Evolutionary conservation across 1,140 invertebrate species (phyloP), one percentile per base, ranked within the genome.

Genomic region (Drosophila oshimai): DNA sequence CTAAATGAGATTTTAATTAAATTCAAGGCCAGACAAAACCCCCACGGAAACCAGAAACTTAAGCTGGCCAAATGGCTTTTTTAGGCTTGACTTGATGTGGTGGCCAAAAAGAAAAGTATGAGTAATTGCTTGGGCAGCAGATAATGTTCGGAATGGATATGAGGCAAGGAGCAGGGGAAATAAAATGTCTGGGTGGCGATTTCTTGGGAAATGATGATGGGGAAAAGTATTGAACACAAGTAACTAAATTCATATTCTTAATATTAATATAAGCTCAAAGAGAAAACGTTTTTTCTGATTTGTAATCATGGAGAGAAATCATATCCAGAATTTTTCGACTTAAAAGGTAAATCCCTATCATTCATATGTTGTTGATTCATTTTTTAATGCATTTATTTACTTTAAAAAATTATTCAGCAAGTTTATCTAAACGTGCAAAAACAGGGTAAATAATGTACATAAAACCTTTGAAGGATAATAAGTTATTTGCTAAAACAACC

Each of bases 1-100:
- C 60, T 58, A 80, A 75, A 84, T 86, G 51, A 58, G 41, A 75
- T 86, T 84, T 86, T 79, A 86, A 83, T 83, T 84, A 51, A 77
- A 84, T 84, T 78, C 70, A 55, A 67, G 74, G 78, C 74, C 78
- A 83, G 78, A 83, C 78, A 34, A 42, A 47, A 7, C 42, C 42
- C 57, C 50, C 50, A 53, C 20, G 55, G 46, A 55, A 65, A 64
- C 22, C 41, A 4, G 37, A 20, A 28, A 28, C 37, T 17, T 37
- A 46, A 51, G 58, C 36, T 26, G 18, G 24, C 22, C 41, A 64
- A 54, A 47, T 64, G 68, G 69, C 49, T 49, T 74, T 74, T 65
- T 57, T 33, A 22, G 29, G 57, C 58, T 76, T 73, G 44, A 65
- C 53, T 53, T 79, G 46, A 49, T 74, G 31, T 24, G 36, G 17